Conservation (phyloP, 2,113 vertebrate species). For the Nansenia antarctica region DNA sequence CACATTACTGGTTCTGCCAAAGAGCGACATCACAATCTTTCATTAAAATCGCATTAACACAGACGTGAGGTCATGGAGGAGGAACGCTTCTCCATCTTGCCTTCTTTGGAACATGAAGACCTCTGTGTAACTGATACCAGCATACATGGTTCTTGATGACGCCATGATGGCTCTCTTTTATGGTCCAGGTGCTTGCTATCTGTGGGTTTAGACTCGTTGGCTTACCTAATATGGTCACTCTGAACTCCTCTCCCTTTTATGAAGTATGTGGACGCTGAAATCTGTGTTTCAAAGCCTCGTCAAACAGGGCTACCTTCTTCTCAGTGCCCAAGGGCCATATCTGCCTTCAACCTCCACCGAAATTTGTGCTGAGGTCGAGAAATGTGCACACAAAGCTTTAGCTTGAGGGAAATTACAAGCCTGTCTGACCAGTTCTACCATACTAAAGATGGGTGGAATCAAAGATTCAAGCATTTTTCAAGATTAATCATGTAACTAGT, state of each 20-base stretch:
- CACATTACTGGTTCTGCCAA: constrained; percentile 58
- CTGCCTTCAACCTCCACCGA: background rate
- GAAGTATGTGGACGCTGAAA: background rate
- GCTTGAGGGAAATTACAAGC: background rate
- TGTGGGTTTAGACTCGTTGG: background rate
- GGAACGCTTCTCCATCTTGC: constrained; percentile 50
- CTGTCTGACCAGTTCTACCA: background rate
- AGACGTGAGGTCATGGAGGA: constrained; percentile 52
- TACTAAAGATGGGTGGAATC: background rate
- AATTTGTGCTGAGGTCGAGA: background rate
- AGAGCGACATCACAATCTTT: constrained; percentile 65
- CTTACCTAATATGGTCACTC: background rate
- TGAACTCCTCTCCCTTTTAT: background rate
- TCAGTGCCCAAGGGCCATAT: background rate
- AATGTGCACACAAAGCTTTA: background rate
- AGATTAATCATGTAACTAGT: background rate
- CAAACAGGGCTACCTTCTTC: background rate
- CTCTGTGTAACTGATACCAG: constrained; percentile 23
- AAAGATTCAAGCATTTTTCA: background rate
- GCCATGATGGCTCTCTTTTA: constrained; percentile 23
- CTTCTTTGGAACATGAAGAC: constrained; percentile 22
- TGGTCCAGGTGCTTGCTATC: constrained; percentile 9
- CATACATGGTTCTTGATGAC: background rate
- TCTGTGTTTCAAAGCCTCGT: background rate
- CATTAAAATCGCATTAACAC: constrained; percentile 72